Percentiles rank a stretch among this genome's conserved stretches.
These are phyloP conservation scores for Drosophila willistoni DNA, from an alignment of 1,140 invertebrate species.

Conservation along the genomic window DNA sequence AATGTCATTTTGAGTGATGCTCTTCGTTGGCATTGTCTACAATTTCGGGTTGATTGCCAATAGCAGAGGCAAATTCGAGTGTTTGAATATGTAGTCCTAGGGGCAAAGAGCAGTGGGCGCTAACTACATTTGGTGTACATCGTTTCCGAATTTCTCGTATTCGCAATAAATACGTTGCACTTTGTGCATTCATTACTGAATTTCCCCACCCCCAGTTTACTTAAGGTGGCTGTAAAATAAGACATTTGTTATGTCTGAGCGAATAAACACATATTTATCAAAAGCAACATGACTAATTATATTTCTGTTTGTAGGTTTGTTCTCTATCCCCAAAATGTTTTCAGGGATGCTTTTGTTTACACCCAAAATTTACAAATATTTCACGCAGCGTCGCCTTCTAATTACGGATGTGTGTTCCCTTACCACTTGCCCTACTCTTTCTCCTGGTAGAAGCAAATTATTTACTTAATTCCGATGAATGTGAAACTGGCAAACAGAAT, in stretches of 20 bases:
- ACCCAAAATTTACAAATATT: constrained; percentile 33
- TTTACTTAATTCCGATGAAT: constrained; percentile 44
- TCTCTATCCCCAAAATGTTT: background rate
- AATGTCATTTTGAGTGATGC: constrained; percentile 25
- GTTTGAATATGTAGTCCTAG: constrained; percentile 1
- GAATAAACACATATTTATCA: background rate
- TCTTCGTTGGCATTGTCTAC: constrained; percentile 9
- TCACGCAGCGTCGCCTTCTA: constrained; percentile 50
- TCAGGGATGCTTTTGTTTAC: constrained; percentile 27
- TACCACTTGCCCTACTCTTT: background rate
- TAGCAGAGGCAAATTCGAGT: background rate
- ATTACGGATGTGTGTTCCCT: constrained; percentile 43
- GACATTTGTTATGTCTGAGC: background rate
- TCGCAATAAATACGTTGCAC: background rate
- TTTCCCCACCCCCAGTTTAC: no score
- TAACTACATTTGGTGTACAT: background rate
- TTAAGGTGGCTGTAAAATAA: background rate
- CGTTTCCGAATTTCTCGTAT: constrained; percentile 4
- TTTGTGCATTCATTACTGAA: background rate
- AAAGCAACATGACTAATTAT: constrained; percentile 34
- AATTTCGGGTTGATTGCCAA: background rate
- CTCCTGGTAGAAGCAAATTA: constrained; percentile 16
- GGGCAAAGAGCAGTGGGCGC: no score
- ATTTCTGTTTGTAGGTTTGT: constrained; percentile 28
- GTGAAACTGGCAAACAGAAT: constrained; percentile 52